Conservation (phyloP, 2,797 vertebrate species). For the Microchirus variegatus region DNA sequence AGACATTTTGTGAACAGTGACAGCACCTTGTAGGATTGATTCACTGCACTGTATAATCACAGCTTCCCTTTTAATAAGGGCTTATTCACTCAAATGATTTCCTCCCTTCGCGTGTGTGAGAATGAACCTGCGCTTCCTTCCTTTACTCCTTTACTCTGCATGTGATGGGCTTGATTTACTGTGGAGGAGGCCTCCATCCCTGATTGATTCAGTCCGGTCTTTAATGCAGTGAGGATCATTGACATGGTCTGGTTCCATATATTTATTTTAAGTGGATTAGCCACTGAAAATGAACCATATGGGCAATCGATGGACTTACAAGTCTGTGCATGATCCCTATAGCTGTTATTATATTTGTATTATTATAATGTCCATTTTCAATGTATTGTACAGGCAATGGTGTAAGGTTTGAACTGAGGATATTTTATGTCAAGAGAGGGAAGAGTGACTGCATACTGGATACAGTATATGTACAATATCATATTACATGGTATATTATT, state of each 20-base stretch:
- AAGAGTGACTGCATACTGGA: too few relatives aligned
- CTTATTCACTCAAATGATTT: conserved; percentile 19
- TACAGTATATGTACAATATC: too few relatives aligned
- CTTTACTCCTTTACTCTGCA: background rate
- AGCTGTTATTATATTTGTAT: conserved; percentile 1
- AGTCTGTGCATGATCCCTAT: conserved; percentile 11
- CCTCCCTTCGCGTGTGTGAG: background rate
- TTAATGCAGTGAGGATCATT: conserved; percentile 50
- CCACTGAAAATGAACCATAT: conserved; percentile 34
- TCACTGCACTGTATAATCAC: conserved; percentile 12
- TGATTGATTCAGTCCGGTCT: conserved; percentile 53
- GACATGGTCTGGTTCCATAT: conserved; percentile 39
- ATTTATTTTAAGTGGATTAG: conserved; percentile 60
- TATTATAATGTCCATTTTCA: too few relatives aligned
- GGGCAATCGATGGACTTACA: conserved; percentile 47
- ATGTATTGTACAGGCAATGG: too few relatives aligned
- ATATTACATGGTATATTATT: too few relatives aligned
- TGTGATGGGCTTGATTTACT: conserved; percentile 47
- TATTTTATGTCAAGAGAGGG: too few relatives aligned
- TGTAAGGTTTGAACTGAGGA: too few relatives aligned
- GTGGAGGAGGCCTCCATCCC: conserved; percentile 16
- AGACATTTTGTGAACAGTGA: conserved; percentile 30
- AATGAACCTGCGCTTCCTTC: background rate
- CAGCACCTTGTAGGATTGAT: conserved; percentile 15
- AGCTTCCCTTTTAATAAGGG: conserved; percentile 19